Evolutionary conservation across 2,797 vertebrate species (phyloP), one percentile per base, ranked within the genome.

Genomic region (Melanogrammus aeglefinus): DNA sequence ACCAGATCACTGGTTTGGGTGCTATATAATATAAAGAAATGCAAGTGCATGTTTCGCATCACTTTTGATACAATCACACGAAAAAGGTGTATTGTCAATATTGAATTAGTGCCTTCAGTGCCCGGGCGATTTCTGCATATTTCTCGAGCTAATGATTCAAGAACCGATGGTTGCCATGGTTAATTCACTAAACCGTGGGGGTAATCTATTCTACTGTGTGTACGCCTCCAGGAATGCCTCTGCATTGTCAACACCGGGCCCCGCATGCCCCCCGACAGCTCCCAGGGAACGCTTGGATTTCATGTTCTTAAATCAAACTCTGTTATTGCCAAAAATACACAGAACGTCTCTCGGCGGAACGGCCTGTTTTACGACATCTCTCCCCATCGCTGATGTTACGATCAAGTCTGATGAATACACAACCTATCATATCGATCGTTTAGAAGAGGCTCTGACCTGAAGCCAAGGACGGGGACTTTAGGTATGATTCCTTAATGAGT

Each of bases 201-300:
- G 72, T 39, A 81, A 77, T 41, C 36, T 79, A 12, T 24, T 24
- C 57, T 18, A 38, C 38, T 39, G 75, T 77, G 47, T 87, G 82
- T 84, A 79, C 33, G 10, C 10, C 18, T 80, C 87, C 78, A 2
- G 73, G 88, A 89, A 90, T 89, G 84, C 86, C 85, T 69, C 39
- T 71, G 75, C 80, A 89, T 81, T 33, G 47, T 85, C 86, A 82
- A 79, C 29, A 57, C 9, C 16, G 13, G 21, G n/a, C 0, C 27
- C 14, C n/a, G 21, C 27, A 0, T 24, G 14, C 82, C 82, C 76
- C 80, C 81, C 72, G 76, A 80, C 86, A 88, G 81, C 82, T 82
- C 47, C 75, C 85, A 76, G 76, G 72, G 81, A 86, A 84, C 73
- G 66, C 77, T 82, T 87, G 72, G 80, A 88, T 90, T 88, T 88